These are phyloP conservation scores for Alviniconcha strummeri DNA, from an alignment of 2,888 invertebrate species.

Conservation along the genomic window DNA sequence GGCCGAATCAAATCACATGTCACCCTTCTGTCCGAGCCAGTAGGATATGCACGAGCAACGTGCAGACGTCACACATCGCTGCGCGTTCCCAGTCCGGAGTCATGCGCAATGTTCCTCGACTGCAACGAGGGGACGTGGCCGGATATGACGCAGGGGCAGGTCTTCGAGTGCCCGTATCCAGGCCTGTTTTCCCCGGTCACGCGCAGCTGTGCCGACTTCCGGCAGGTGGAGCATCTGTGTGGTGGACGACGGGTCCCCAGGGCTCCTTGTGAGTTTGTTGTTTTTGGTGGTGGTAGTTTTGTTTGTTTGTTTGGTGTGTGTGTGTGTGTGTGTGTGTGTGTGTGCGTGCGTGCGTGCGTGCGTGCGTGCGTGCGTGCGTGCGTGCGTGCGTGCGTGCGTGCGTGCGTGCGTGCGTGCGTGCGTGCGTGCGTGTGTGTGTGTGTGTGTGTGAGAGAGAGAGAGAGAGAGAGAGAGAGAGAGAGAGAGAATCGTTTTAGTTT, in stretches of 20 bases:
- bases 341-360: not conserved
- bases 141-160: not conserved
- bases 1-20: too few species aligned
- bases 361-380: not conserved
- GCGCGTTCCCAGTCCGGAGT: slow-evolving; percentile 5
- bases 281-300: not conserved
- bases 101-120: slow-evolving; percentile 7
- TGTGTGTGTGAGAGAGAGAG: too few species aligned
- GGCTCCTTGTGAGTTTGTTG: slow-evolving; percentile 8
- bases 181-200: not conserved
- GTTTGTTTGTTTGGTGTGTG: slow-evolving; percentile 8
- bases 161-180: slow-evolving; percentile 20
- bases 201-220: slow-evolving; percentile 5
- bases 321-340: not conserved
- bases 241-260: slow-evolving; percentile 1
- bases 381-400: not conserved
- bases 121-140: not conserved
- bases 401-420: not conserved
- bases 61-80: not conserved
- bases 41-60: slow-evolving; percentile 7
- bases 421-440: not conserved
- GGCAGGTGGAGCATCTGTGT: slow-evolving; percentile 5
- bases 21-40: too few species aligned
- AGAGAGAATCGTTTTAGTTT: too few species aligned
- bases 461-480: too few species aligned